A percentile compares a stretch with the other conserved stretches of the same genome.
These are phyloP conservation scores for Meandrina meandrites DNA, from an alignment of 92 coral and sea anemone genomes.

Conservation along the genomic window DNA sequence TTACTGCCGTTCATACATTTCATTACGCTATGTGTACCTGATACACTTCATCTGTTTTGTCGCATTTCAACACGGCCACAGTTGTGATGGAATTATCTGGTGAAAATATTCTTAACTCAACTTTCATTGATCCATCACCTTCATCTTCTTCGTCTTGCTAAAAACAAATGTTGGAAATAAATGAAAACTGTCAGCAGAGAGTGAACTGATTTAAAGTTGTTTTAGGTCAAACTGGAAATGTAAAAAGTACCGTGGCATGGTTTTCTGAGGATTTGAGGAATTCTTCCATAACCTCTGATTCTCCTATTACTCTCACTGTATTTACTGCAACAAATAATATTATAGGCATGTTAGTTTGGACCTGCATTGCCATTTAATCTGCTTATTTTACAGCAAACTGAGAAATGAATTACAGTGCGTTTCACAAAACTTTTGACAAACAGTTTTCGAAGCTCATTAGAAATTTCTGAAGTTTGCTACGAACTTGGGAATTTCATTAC, in stretches of 20 bases:
- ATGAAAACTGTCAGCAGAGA: not conserved
- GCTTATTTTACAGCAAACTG: too few species aligned
- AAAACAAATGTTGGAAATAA: not conserved
- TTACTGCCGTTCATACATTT: too few species aligned
- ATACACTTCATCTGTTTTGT: conserved; percentile 80
- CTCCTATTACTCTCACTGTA: conserved; percentile 85
- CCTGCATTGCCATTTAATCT: too few species aligned
- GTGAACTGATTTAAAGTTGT: not conserved
- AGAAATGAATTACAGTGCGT: too few species aligned
- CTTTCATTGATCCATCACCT: conserved; percentile 72
- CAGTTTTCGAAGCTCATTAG: too few species aligned
- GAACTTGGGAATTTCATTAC: too few species aligned
- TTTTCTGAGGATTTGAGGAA: conserved; percentile 63
- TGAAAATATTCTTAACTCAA: conserved; percentile 79
- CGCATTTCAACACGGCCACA: conserved; percentile 78
- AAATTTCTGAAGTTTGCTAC: too few species aligned
- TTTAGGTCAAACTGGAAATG: not conserved
- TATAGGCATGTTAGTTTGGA: too few species aligned
- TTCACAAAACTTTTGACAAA: too few species aligned
- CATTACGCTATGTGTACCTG: conserved; percentile 64
- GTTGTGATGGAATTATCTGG: conserved; percentile 86
- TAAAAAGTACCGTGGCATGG: conserved; percentile 6
- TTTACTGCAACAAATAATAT: conserved; percentile 62
- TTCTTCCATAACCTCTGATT: conserved; percentile 80
- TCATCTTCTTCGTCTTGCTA: conserved; percentile 62